Conservation (phyloP, 2,888 invertebrate genomes). For the Electrophaes corylata region DNA sequence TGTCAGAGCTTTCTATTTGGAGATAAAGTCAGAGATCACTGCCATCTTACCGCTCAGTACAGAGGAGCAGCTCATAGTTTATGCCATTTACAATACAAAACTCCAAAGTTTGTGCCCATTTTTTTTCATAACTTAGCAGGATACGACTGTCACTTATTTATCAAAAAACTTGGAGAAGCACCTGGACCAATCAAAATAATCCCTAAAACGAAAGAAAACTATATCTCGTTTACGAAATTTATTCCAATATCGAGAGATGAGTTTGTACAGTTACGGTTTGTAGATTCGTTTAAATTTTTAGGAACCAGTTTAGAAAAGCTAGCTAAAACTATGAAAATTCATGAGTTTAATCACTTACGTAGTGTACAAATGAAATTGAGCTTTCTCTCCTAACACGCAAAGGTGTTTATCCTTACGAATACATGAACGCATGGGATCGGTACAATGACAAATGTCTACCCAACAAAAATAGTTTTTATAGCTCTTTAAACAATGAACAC, state of each 20-base stretch:
- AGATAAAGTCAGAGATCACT: slow-evolving; percentile 24
- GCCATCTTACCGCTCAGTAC: slow-evolving; percentile 22
- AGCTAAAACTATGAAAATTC: not conserved
- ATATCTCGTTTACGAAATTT: slow-evolving; percentile 14
- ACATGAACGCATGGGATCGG: not conserved
- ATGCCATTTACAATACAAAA: slow-evolving; percentile 21
- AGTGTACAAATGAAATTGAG: not conserved
- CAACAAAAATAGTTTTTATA: not conserved
- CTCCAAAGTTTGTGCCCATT: slow-evolving; percentile 22
- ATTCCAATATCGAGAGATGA: not conserved
- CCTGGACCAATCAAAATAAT: slow-evolving; percentile 2
- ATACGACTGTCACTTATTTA: too few relatives aligned
- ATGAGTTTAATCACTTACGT: too few relatives aligned
- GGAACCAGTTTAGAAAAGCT: slow-evolving; percentile 7
- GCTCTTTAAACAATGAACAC: not conserved
- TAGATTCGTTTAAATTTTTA: too few relatives aligned
- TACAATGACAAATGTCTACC: slow-evolving; percentile 6
- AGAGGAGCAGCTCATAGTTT: slow-evolving; percentile 20
- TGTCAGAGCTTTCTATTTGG: not conserved
- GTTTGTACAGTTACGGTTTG: not conserved
- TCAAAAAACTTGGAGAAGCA: slow-evolving; percentile 9
- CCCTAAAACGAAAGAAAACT: not conserved
- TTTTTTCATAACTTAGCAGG: slow-evolving; percentile 31
- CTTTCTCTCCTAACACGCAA: not conserved
- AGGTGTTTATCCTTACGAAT: not conserved